Evolutionary conservation across 2,888 invertebrate genomes (phyloP).

Genomic region (Andrena hattorfiana): DNA sequence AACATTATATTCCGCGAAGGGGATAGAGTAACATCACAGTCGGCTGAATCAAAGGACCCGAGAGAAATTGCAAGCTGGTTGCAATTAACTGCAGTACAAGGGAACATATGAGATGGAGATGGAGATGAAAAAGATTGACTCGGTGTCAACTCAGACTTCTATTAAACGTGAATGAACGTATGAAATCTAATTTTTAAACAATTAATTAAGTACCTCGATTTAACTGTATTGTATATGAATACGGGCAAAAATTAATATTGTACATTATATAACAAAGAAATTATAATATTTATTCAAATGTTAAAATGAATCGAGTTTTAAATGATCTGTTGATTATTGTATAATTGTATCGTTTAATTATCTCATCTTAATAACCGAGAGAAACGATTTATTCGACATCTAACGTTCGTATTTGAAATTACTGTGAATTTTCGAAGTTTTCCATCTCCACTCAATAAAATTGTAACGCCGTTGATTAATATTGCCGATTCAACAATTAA

Average conservation of each 20-base stretch:
- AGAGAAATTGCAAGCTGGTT: conserved; percentile 64
- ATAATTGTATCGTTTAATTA: not conserved
- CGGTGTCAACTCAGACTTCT: not conserved
- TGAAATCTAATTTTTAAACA: too few species aligned
- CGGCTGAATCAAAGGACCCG: conserved; percentile 49
- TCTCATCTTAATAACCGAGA: not conserved
- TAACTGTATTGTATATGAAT: too few species aligned
- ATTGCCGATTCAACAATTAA: too few species aligned
- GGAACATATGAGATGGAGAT: not conserved
- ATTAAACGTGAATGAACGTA: not conserved
- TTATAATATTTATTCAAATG: not conserved
- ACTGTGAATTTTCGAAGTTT: too few species aligned
- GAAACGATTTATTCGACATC: not conserved
- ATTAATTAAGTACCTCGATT: too few species aligned
- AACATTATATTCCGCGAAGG: conserved; percentile 34
- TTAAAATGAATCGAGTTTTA: not conserved
- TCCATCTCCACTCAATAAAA: not conserved
- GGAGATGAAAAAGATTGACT: not conserved
- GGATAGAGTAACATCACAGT: conserved; percentile 22
- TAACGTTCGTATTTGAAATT: not conserved
- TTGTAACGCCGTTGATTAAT: too few species aligned
- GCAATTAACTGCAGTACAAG: conserved; percentile 67
- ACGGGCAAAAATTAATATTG: too few species aligned
- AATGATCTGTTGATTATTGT: not conserved
- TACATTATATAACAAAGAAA: not conserved